Base-by-base conservation (phyloP, 2,113 vertebrate genomes). In the Anser cygnoides region DNA sequence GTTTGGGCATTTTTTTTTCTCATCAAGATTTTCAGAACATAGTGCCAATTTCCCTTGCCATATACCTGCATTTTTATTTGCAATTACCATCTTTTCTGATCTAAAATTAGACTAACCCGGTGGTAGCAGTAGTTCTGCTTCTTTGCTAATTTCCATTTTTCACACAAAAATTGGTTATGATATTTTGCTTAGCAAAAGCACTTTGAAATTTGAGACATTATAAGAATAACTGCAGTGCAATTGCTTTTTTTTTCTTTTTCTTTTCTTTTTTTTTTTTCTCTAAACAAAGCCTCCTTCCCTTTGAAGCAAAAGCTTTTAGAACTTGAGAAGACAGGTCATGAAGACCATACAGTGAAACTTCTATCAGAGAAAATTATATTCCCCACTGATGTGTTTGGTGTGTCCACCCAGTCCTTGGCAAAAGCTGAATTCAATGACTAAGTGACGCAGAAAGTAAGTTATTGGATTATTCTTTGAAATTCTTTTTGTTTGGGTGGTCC, bases 91-190 rank as follows among this genome's bases (percentile, higher is more conserved):
- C 37, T 79, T 57, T 66, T 58, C n/a, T 66, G 41, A 31, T 70
- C 50, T 74, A 49, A 89, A 8, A 43, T 78, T 44, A 49, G 25
- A 50, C 52, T 57, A 13, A 78, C 41, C 29, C 67, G 63, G 14
- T 31, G 68, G 43, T 70, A 55, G 11, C 72, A 50, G 49, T 71
- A 63, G 16, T 58, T 93, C 52, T 84, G 57, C 20, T 83, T 66
- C 61, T 95, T 89, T 62, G 61, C 49, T 67, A 91, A 66, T 85
- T 94, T 93, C 54, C 61, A n/a, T 29, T 26, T 90, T 89, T 86
- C 58, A 71, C 67, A 70, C 31, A 91, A 80, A 93, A 75, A 4
- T 13, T 22, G 13, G 37, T 74, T 25, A 54, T 67, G 37, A 10
- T 75, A 35, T 72, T 95, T 82, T 75, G 13, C 63, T 91, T 94